These are phyloP conservation scores for Eulemur macaco DNA, from an alignment of 2,113 vertebrate genomes.

Conservation along the genomic window DNA sequence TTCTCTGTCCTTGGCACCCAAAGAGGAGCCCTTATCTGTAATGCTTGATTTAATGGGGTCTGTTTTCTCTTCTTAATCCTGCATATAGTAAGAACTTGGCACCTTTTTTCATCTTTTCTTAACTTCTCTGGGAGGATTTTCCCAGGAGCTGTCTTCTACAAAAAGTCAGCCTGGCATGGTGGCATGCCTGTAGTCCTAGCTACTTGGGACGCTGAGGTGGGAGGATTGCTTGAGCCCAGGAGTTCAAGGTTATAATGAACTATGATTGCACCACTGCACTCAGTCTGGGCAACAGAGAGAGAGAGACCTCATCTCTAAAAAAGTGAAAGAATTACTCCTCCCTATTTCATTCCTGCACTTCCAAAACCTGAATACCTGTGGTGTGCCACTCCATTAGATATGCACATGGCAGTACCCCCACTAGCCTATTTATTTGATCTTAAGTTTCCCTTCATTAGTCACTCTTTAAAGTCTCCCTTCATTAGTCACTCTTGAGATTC, in stretches of 20 bases:
- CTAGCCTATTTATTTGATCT: background rate
- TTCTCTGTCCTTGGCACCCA: background rate
- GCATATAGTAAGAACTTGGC: background rate
- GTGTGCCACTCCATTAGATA: background rate
- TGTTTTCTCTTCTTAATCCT: background rate
- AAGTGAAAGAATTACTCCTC: background rate
- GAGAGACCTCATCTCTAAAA: too few relatives aligned
- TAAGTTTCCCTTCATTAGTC: background rate
- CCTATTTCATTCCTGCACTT: background rate
- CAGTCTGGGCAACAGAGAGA: too few relatives aligned
- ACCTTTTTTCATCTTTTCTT: background rate
- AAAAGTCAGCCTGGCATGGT: too few relatives aligned
- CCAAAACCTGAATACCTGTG: background rate
- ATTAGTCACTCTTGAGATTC: background rate
- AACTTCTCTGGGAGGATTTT: background rate
- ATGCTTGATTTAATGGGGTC: background rate
- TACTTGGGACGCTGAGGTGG: too few relatives aligned
- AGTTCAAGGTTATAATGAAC: too few relatives aligned
- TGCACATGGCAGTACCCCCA: background rate
- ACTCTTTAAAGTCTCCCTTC: background rate
- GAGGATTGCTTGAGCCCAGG: too few relatives aligned
- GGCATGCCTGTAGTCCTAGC: too few relatives aligned
- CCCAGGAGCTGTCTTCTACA: background rate
- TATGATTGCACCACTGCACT: too few relatives aligned
- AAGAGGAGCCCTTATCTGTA: background rate